Percentiles rank a stretch among this genome's conserved stretches.
Evolutionary conservation across 2,888 invertebrate genomes (phyloP).

Genomic region (Strigamia crassipes): DNA sequence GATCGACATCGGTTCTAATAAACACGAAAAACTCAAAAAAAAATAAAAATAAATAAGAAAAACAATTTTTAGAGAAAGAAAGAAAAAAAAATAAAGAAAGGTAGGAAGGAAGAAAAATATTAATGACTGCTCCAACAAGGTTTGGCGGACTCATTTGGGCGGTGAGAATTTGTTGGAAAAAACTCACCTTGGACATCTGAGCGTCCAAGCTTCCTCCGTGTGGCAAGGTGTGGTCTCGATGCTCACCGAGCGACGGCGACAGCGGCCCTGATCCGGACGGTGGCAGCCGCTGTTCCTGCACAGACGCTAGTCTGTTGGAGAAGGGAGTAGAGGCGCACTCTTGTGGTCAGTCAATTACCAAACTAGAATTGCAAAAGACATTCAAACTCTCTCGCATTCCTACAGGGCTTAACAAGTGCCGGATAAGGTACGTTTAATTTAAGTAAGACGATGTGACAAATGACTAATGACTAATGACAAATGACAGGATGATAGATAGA

Average conservation of each 20-base stretch:
- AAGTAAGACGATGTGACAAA: too few species aligned
- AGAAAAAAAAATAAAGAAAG: background rate
- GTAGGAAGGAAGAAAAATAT: background rate
- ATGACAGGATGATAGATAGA: too few species aligned
- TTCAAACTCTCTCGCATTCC: slow-evolving; percentile 48
- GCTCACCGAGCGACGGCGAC: slow-evolving; percentile 50
- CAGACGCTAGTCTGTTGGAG: slow-evolving; percentile 81
- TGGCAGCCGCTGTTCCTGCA: slow-evolving; percentile 82
- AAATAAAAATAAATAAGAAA: too few species aligned
- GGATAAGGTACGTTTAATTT: slow-evolving; percentile 19
- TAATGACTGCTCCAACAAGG: background rate
- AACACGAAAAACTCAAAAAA: too few species aligned
- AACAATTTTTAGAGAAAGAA: too few species aligned
- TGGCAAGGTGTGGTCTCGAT: slow-evolving; percentile 64
- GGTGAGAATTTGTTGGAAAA: background rate
- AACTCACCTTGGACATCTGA: slow-evolving; percentile 50
- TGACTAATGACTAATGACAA: too few species aligned
- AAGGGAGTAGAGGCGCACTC: slow-evolving; percentile 48
- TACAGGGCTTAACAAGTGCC: slow-evolving; percentile 44
- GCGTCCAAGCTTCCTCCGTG: slow-evolving; percentile 49
- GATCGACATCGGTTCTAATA: too few species aligned
- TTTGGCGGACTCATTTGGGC: background rate
- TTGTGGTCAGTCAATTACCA: slow-evolving; percentile 48
- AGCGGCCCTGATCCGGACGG: slow-evolving; percentile 48
- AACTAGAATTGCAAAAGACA: slow-evolving; percentile 48